Evolutionary conservation across 2,888 invertebrate species (phyloP).

Genomic region (Temnothorax unifasciatus): DNA sequence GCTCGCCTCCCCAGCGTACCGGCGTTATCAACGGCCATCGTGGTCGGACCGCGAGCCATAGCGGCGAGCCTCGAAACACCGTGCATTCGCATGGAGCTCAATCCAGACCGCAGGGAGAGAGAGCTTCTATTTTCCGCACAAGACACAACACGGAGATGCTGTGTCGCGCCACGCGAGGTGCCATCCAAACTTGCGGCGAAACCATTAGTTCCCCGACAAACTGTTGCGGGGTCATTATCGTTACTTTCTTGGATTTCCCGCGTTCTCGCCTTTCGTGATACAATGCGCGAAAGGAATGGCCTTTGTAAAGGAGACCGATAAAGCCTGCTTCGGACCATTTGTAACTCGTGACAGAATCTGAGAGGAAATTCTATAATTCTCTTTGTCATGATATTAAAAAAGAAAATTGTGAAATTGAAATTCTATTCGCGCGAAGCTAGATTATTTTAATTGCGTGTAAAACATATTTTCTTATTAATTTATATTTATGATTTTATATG

Average conservation of each 20-base stretch:
- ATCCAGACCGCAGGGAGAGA: slow-evolving; percentile 32
- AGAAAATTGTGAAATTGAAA: background rate
- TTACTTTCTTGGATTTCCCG: slow-evolving; percentile 23
- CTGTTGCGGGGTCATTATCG: slow-evolving; percentile 42
- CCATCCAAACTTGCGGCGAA: slow-evolving; percentile 35
- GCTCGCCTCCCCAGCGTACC: slow-evolving; percentile 50
- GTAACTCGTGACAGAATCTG: slow-evolving; percentile 12
- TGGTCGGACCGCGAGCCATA: slow-evolving; percentile 54
- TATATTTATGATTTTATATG: background rate
- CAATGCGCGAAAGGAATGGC: background rate
- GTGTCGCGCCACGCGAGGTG: background rate
- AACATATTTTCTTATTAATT: background rate
- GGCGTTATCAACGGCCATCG: slow-evolving; percentile 59
- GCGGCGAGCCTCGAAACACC: slow-evolving; percentile 61
- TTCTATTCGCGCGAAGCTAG: background rate
- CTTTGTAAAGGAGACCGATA: background rate
- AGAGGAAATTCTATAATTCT: background rate
- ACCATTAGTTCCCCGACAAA: slow-evolving; percentile 52
- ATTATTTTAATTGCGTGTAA: background rate
- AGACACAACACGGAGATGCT: slow-evolving; percentile 13
- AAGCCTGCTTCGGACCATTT: background rate
- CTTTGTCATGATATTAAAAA: background rate
- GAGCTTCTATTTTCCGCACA: slow-evolving; percentile 52
- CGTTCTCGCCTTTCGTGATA: slow-evolving; percentile 20
- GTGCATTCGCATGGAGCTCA: slow-evolving; percentile 38